Conservation (phyloP, 2,797 vertebrate genomes). For the Argyrosomus regius region DNA sequence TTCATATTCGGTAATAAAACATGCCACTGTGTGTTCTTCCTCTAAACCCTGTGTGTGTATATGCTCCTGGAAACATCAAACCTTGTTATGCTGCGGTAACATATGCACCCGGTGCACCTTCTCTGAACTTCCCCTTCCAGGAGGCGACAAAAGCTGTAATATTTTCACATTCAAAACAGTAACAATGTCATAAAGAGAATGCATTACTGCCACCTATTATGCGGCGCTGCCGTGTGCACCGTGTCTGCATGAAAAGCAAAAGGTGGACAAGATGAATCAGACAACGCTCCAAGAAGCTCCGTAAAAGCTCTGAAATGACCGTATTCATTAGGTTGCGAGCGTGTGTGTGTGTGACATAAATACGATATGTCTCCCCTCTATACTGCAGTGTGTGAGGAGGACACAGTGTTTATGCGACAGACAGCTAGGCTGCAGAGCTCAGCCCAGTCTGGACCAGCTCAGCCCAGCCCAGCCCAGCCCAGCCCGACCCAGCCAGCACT, state of each 20-base stretch:
- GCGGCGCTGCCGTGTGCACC: constrained; percentile 31
- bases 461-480: constrained; percentile 59
- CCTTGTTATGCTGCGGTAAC: constrained; percentile 34
- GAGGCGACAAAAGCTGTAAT: constrained; percentile 36
- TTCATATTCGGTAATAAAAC: constrained; percentile 55
- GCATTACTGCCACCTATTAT: constrained; percentile 59
- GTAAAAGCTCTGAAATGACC: constrained; percentile 69
- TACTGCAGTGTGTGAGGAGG: constrained; percentile 68
- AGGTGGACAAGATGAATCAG: constrained; percentile 60
- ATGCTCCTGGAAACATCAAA: constrained; percentile 30
- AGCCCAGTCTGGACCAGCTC: constrained; percentile 68
- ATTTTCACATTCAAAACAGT: constrained; percentile 63
- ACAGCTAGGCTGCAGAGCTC: constrained; percentile 77
- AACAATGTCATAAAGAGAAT: constrained; percentile 64
- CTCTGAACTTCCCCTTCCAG: constrained; percentile 41
- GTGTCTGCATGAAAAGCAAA: constrained; percentile 61
- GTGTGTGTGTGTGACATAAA: constrained; percentile 72
- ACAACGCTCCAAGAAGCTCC: constrained; percentile 63
- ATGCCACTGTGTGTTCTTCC: constrained; percentile 20
- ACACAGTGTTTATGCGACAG: constrained; percentile 77
- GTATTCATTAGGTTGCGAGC: constrained; percentile 69
- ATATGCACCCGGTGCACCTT: constrained; percentile 22
- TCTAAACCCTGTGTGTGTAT: constrained; percentile 12
- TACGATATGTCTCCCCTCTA: constrained; percentile 63
- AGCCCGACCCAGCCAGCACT: constrained; percentile 70